phyloP scores from a whole-genome alignment of 1,140 invertebrate genomes.

The Cepaea nemoralis region DNA sequence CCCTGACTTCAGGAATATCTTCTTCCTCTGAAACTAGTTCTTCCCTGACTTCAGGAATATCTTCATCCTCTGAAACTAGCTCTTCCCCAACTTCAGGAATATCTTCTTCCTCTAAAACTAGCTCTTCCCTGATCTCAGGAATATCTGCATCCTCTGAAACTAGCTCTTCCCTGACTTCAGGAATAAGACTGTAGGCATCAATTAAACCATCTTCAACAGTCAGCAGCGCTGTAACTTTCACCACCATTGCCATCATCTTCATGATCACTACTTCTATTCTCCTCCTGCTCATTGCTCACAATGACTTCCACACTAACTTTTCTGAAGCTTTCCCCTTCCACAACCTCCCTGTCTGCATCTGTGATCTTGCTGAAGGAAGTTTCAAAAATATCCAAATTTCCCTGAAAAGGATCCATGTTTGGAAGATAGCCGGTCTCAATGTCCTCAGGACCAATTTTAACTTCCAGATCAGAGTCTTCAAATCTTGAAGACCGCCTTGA shows the following conservation, averaged over 20 bases:
- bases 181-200: too few relatives aligned
- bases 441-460: conserved; percentile 32
- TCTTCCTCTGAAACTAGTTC: too few relatives aligned
- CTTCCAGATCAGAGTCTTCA: background rate
- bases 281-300: background rate
- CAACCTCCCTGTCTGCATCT: conserved; percentile 54
- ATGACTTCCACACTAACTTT: conserved; percentile 54
- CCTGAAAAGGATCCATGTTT: conserved; percentile 61
- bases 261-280: background rate
- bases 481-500: conserved; percentile 10
- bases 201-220: too few relatives aligned
- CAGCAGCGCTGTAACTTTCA: background rate
- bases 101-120: too few relatives aligned
- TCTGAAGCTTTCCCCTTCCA: conserved; percentile 59
- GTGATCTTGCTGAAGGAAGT: conserved; percentile 45
- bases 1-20: too few relatives aligned
- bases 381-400: conserved; percentile 58
- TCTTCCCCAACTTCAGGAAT: too few relatives aligned
- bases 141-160: too few relatives aligned
- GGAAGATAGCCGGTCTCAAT: conserved; percentile 67
- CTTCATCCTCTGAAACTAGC: too few relatives aligned
- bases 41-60: too few relatives aligned
- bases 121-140: too few relatives aligned
- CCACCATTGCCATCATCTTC: background rate
- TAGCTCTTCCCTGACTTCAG: too few relatives aligned